These are phyloP conservation scores for Agrilus planipennis DNA, from an alignment of 1,140 invertebrate genomes.

Conservation along the genomic window DNA sequence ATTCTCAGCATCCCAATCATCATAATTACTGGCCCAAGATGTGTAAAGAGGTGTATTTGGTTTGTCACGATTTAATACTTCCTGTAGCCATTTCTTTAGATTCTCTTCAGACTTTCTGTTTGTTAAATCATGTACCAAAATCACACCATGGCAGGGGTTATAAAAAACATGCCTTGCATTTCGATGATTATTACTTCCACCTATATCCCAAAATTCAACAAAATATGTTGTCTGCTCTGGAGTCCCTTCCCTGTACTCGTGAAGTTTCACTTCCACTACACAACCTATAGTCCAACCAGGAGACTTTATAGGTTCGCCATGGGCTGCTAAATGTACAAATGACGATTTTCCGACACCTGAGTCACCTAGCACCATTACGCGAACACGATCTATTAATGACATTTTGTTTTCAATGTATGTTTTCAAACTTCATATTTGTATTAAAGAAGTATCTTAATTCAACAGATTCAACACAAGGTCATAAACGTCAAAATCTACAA, in stretches of 20 bases:
- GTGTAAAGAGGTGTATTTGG: constrained; percentile 32
- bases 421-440: too few relatives aligned
- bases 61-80: constrained; percentile 73
- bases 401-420: too few relatives aligned
- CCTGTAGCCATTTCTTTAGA: constrained; percentile 82
- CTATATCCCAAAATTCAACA: constrained; percentile 92
- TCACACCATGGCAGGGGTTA: constrained; percentile 75
- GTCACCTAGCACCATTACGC: constrained; percentile 85
- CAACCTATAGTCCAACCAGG: constrained; percentile 93
- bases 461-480: too few relatives aligned
- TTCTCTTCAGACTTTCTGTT: constrained; percentile 90
- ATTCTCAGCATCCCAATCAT: constrained; percentile 77
- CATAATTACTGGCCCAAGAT: constrained; percentile 38
- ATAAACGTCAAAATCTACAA: too few relatives aligned
- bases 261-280: constrained; percentile 89
- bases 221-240: constrained; percentile 83
- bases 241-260: constrained; percentile 91
- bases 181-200: constrained; percentile 82
- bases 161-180: constrained; percentile 90
- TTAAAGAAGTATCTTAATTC: constrained; percentile 10
- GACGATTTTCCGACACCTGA: constrained; percentile 96
- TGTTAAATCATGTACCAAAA: constrained; percentile 87
- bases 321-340: constrained; percentile 80
- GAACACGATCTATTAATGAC: constrained; percentile 75
- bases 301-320: constrained; percentile 70